Base-by-base conservation (phyloP, 2,113 vertebrate genomes). In the Hypomesus transpacificus region DNA sequence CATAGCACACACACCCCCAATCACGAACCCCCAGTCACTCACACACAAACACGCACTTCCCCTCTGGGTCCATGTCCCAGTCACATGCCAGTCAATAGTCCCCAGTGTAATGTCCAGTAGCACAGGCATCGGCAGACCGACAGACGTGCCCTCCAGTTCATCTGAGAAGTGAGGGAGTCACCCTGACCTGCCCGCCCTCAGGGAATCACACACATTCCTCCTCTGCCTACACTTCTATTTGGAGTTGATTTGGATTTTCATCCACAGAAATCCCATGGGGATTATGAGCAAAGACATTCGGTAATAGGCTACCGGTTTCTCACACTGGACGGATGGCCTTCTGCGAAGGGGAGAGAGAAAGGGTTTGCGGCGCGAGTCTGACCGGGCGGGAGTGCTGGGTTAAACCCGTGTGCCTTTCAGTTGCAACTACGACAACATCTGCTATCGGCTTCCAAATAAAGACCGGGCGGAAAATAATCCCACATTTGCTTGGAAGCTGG, bases 361-460 rank as follows among this genome's bases (percentile, higher is more conserved):
- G 60, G 17, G 8, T 56, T 56, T 18, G 54, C 39, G 3, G 17
- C 14, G 3, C 0, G n/a, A 52, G 39, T 52, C 1, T 14, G 11
- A 20, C 20, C 16, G 22, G 14, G 20, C 20, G 17, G n/a, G 8
- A 56, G 17, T 4, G 4, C 16, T 6, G 16, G 54, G 54, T 18
- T 65, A n/a, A n/a, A n/a, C 73, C 28, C 7, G 81, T 46, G 61
- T 76, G 67, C 70, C 68, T 73, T 39, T 76, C 21, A 73, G 31
- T 21, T 58, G 68, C 39, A 18, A 58, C 76, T 31, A 65, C 1
- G 69, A 61, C 84, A 77, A 22, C 61, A 50, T 79, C 34, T 67
- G 56, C 63, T 73, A 79, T 64, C 79, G 85, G 79, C 74, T 73
- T 77, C 68, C 20, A 9, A n/a, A 82, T 80, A 88, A 80, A 80